Evolutionary conservation across 2,113 vertebrate genomes (phyloP).

Genomic region (Nicator chloris): DNA sequence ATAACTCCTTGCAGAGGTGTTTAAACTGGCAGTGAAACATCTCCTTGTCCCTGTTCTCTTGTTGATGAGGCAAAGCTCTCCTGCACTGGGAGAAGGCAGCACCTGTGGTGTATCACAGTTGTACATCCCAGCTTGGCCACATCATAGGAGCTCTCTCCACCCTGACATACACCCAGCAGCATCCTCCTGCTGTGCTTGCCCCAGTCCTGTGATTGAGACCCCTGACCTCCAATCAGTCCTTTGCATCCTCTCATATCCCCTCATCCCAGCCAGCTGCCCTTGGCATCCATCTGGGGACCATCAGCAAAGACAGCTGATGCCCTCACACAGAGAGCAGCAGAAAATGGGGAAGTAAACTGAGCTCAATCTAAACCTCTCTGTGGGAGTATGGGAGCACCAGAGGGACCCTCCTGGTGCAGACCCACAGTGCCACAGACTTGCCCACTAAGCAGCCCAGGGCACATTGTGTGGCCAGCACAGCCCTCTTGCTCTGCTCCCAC

Average conservation of each 20-base stretch:
- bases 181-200: neutral
- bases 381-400: neutral
- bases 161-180: fast-evolving
- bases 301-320: neutral
- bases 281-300: neutral
- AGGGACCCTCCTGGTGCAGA: neutral
- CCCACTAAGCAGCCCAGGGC: neutral
- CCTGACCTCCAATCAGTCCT: neutral
- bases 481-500: neutral
- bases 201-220: neutral
- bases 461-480: neutral
- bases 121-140: fast-evolving
- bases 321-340: fast-evolving
- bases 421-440: neutral
- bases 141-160: fast-evolving
- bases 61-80: neutral
- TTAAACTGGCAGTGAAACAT: neutral
- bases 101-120: fast-evolving
- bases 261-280: neutral
- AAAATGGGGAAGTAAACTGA: neutral
- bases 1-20: neutral
- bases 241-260: neutral
- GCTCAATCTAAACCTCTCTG: neutral
- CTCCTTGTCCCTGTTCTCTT: neutral
- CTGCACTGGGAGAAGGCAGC: neutral